Base-by-base conservation (phyloP, 2,113 vertebrate genomes). In the Epinephelus fuscoguttatus region DNA sequence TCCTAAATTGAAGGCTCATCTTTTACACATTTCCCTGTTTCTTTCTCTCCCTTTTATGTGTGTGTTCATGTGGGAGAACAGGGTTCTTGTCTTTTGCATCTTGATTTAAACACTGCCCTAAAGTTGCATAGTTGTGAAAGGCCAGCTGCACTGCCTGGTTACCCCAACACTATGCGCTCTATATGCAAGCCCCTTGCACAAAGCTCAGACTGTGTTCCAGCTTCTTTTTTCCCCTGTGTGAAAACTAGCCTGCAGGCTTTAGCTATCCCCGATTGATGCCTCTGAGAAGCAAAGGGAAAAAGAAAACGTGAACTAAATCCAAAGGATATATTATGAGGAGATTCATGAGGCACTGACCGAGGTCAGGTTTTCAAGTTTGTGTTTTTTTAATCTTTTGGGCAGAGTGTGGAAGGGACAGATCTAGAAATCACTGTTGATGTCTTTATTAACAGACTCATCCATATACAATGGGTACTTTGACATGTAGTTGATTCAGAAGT, bases 71-170 rank as follows among this genome's bases (percentile, higher is more conserved):
- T 82, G 52, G 57, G 78, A 86, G 78, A 92, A 89, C 82, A 89
- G 83, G 71, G 78, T 80, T 80, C 87, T 88, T 94, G 90, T 93
- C 86, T 87, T 89, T 70, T 80, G 86, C 79, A 84, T 92, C 86
- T 90, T 92, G 91, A 94, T 95, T 93, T 94, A 95, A 92, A 93
- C 89, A 87, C 87, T 84, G 89, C 88, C 72, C 87, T 90, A 91
- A 94, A 91, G 89, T 92, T 92, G 93, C 91, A 92, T 93, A 89
- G 85, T 90, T 94, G 82, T 91, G 83, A 88, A 92, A 90, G 89
- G 75, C 89, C 94, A 95, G 94, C 95, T 95, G 93, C 93, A 94
- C 92, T 92, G 93, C 94, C 87, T 92, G 86, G 92, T 91, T 93
- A 94, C 94, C 86, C 93, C 55, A 85, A 94, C 93, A 92, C 92